A percentile compares a stretch with the other conserved stretches of the same genome.
Conservation (phyloP, 2,797 vertebrate species). For the Lacerta viridis region DNA sequence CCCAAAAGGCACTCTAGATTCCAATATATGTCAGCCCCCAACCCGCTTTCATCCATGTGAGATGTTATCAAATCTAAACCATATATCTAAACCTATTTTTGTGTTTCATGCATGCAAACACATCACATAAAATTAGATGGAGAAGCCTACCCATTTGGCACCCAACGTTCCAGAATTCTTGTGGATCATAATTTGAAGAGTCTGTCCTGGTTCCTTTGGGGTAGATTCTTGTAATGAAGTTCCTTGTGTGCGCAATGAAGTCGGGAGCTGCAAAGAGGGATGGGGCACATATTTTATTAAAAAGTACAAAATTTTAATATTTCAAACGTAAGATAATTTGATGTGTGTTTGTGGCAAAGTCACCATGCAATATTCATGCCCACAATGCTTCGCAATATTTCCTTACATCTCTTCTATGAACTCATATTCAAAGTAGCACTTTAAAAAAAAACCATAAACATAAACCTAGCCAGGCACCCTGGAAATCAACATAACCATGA, state of each 20-base stretch:
- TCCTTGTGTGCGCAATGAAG: conserved; percentile 86
- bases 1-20: neutral
- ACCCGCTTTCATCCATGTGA: neutral
- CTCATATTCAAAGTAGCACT: conserved; percentile 1
- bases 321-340: neutral
- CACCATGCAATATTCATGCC: neutral
- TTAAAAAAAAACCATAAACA: neutral
- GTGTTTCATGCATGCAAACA: neutral
- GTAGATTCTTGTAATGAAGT: conserved; percentile 90
- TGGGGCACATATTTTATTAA: neutral
- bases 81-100: neutral
- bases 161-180: conserved; percentile 92
- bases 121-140: neutral
- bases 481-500: neutral
- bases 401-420: neutral
- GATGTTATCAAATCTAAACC: neutral
- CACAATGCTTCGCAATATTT: conserved; percentile 12
- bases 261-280: conserved; percentile 74
- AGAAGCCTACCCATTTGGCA: conserved; percentile 89
- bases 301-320: conserved; percentile 2
- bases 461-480: neutral
- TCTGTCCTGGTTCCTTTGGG: conserved; percentile 83
- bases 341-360: neutral
- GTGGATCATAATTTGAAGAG: conserved; percentile 91
- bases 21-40: neutral